Evolutionary conservation across 2,888 invertebrate genomes (phyloP), one percentile per base, ranked within the genome.

Genomic region (Synanthedon formicaeformis): DNA sequence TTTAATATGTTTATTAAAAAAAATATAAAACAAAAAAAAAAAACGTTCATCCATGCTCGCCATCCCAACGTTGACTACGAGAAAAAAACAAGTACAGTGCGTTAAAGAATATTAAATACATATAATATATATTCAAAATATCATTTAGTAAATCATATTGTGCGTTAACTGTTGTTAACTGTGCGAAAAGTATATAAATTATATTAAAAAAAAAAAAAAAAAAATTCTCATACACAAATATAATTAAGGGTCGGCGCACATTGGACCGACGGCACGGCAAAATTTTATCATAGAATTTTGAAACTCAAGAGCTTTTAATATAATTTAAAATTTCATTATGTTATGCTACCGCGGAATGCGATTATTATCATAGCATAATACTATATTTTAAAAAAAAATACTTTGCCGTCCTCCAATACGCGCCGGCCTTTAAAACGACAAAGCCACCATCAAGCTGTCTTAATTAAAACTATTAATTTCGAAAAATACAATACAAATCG

Each of bases 1-100:
- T 86, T 84, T 80, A 81, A 83, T 78, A 83, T 76, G 78, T 83
- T 87, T 84, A 83, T 83, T 85, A 73, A 80, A 81, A n/a, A 86
- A 67, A 78, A 81, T 81, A 80, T 72, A 78, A 67, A 72, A 76
- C 40, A 75, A 77, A 74, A 76, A 79, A 76, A 79, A 78, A 74
- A 72, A 74, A 69, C 70, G 63, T 67, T 71, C 76, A 73, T 75
- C 73, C 75, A 75, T 73, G 81, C 79, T 72, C 70, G 74, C 76
- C 70, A 75, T 67, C 72, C 71, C 75, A 73, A 75, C 70, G 69
- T 74, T 48, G 65, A 71, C 67, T 78, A 77, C 69, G 77, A 79
- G 78, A 75, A 70, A 71, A 23, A 23, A 23, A 23, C 23, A 75
- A 75, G 78, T 69, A 74, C 6, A 10, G 66, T 66, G 65, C 66